phyloP scores from a whole-genome alignment of 2,888 invertebrate species.

The Aromia moschata region DNA sequence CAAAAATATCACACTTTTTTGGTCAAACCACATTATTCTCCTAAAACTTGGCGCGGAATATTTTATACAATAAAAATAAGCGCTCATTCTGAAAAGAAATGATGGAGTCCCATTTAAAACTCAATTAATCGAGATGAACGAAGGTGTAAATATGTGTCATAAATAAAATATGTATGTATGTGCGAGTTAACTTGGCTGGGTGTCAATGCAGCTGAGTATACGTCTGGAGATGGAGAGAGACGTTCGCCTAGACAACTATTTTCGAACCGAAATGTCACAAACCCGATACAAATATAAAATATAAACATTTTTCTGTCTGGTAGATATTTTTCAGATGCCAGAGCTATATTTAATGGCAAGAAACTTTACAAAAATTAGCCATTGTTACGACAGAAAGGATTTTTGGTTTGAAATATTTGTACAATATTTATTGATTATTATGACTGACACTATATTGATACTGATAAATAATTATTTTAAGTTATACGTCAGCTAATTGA shows the following conservation, averaged over 20 bases:
- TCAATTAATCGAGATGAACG: slow-evolving; percentile 7
- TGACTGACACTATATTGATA: too few relatives aligned
- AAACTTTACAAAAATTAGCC: slow-evolving; percentile 2
- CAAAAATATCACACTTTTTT: too few relatives aligned
- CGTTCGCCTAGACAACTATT: slow-evolving; percentile 24
- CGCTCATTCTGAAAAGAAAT: not conserved
- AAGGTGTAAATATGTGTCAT: slow-evolving; percentile 15
- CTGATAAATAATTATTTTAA: too few relatives aligned
- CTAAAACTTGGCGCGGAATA: too few relatives aligned
- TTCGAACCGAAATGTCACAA: slow-evolving; percentile 24
- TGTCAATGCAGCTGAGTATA: slow-evolving; percentile 30
- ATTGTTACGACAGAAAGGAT: not conserved
- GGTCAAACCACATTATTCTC: too few relatives aligned
- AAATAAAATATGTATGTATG: slow-evolving; percentile 14
- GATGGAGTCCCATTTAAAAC: not conserved
- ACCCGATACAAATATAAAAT: slow-evolving; percentile 24
- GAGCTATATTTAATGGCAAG: slow-evolving; percentile 20
- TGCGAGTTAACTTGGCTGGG: slow-evolving; percentile 22
- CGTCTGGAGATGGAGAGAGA: slow-evolving; percentile 32
- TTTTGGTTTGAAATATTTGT: not conserved
- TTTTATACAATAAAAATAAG: not conserved
- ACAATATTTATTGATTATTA: too few relatives aligned
- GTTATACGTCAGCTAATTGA: too few relatives aligned
- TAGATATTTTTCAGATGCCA: slow-evolving; percentile 20
- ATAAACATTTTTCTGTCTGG: slow-evolving; percentile 26